phyloP scores from a whole-genome alignment of 2,797 vertebrate species.

The Buceros bicornis region DNA sequence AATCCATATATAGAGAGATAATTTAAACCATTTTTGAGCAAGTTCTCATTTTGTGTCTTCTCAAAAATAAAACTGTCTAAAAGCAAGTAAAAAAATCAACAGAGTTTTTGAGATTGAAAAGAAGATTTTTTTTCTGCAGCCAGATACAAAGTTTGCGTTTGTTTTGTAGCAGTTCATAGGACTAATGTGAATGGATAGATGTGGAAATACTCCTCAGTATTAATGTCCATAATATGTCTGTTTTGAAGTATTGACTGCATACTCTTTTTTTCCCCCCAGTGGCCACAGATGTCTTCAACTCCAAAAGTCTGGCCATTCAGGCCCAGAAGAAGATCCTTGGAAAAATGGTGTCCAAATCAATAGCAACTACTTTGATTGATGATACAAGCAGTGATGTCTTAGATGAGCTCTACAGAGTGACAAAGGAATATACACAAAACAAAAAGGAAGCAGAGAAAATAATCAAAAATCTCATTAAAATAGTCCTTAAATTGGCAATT shows the following conservation, averaged over 20 bases:
- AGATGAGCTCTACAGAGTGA: constrained; percentile 85
- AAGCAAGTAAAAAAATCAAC: neutral
- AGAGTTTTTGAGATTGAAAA: neutral
- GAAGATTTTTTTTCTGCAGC: fast-evolving
- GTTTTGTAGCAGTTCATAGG: neutral
- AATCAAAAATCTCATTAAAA: constrained; percentile 87
- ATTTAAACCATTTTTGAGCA: neutral
- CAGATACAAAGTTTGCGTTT: fast-evolving
- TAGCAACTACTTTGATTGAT: constrained; percentile 84
- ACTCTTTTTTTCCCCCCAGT: constrained; percentile 52
- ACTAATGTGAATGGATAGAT: neutral
- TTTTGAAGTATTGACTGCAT: neutral
- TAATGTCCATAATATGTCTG: neutral
- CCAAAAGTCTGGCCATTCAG: constrained; percentile 86
- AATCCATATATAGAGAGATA: too few species aligned
- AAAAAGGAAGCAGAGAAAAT: constrained; percentile 86
- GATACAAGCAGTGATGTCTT: constrained; percentile 86
- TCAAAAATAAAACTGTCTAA: neutral
- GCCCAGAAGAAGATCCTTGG: constrained; percentile 88
- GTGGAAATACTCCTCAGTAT: neutral
- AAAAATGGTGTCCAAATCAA: constrained; percentile 87
- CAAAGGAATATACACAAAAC: constrained; percentile 84
- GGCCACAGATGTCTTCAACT: constrained; percentile 87
- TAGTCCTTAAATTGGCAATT: constrained; percentile 85
- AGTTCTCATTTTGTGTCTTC: neutral